Evolutionary conservation across 2,888 invertebrate species (phyloP).

Genomic region (Spatulosminthurus flaviceps): DNA sequence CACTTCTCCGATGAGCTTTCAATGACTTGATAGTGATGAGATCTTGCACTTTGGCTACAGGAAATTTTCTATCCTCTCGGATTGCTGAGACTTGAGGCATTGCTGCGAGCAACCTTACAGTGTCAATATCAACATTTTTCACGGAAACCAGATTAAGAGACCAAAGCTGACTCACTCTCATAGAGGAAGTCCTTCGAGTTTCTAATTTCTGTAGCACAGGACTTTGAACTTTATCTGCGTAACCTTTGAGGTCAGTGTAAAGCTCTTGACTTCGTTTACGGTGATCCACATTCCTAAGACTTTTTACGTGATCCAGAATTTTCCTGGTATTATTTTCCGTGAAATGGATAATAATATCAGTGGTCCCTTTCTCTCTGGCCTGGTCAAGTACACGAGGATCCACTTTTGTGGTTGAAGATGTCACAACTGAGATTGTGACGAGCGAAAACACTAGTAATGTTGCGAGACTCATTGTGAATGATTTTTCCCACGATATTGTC

Average conservation of each 20-base stretch:
- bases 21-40: neutral
- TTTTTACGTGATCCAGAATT: neutral
- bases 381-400: neutral
- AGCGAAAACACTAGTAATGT: neutral
- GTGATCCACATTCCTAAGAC: neutral
- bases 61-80: neutral
- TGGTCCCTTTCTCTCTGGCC: neutral
- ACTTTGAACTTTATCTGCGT: neutral
- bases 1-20: neutral
- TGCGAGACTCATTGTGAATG: neutral
- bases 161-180: neutral
- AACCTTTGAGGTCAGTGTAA: neutral
- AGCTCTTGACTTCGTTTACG: neutral
- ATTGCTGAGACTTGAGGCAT: neutral
- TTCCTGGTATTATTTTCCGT: neutral
- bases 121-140: neutral
- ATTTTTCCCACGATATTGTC: no score
- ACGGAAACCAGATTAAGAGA: neutral
- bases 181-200: neutral
- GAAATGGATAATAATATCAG: neutral
- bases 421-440: neutral
- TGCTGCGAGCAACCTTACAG: neutral
- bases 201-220: neutral
- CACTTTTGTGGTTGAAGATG: neutral
- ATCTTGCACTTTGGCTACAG: neutral